phyloP scores from a whole-genome alignment of 2,113 vertebrate species.

The Siniperca chuatsi region DNA sequence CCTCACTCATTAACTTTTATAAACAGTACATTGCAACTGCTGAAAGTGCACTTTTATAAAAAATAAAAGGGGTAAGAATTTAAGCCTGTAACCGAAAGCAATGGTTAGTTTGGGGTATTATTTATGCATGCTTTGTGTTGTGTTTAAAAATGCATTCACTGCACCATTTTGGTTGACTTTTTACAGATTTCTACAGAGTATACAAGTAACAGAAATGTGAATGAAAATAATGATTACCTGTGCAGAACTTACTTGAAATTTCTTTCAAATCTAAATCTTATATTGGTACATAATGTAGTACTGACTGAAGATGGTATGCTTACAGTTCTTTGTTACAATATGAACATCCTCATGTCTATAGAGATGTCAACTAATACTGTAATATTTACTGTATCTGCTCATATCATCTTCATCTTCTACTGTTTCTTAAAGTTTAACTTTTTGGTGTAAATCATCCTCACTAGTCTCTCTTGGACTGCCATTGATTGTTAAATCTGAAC shows the following conservation, averaged over 20 bases:
- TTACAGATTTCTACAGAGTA: conserved; percentile 65
- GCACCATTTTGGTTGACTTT: conserved; percentile 61
- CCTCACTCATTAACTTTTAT: conserved; percentile 65
- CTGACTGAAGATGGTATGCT: conserved; percentile 27
- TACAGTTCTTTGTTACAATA: conserved; percentile 31
- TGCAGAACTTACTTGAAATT: conserved; percentile 80
- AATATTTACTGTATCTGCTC: conserved; percentile 39
- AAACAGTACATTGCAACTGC: conserved; percentile 48
- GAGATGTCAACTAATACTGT: conserved; percentile 48
- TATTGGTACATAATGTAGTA: conserved; percentile 58
- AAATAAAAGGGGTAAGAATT: conserved; percentile 39
- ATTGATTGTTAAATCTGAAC: conserved; percentile 21
- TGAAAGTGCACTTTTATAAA: conserved; percentile 69
- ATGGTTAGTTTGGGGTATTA: conserved; percentile 37
- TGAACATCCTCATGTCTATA: conserved; percentile 20
- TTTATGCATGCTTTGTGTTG: conserved; percentile 35
- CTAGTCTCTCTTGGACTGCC: conserved; percentile 25
- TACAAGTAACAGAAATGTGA: conserved; percentile 73
- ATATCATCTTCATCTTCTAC: conserved; percentile 14
- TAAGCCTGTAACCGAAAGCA: conserved; percentile 52
- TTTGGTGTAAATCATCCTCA: conserved; percentile 45
- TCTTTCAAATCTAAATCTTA: conserved; percentile 53
- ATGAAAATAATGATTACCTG: conserved; percentile 59
- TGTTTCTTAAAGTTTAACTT: conserved; percentile 18
- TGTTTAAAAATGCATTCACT: conserved; percentile 48